phyloP scores from a whole-genome alignment of 2,113 vertebrate species.

The Felis chaus region DNA sequence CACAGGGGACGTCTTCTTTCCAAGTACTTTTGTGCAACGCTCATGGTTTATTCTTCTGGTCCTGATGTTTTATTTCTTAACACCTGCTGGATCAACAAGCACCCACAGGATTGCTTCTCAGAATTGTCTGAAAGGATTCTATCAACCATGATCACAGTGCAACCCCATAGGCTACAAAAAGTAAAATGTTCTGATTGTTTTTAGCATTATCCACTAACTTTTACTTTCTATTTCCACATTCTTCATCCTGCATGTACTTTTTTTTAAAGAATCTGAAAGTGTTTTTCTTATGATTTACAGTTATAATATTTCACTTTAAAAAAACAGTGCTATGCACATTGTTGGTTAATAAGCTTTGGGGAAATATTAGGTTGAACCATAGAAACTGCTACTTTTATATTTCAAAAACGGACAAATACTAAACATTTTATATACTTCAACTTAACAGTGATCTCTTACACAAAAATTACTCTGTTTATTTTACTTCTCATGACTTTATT shows the following conservation, averaged over 20 bases:
- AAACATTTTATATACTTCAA: neutral
- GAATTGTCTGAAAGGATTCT: conserved; percentile 10
- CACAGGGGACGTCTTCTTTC: neutral
- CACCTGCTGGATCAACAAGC: neutral
- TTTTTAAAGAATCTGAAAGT: conserved; percentile 11
- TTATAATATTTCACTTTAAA: neutral
- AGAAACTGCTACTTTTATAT: conserved; percentile 9
- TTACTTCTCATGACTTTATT: neutral
- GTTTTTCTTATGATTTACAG: neutral
- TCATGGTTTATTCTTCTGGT: conserved; percentile 19
- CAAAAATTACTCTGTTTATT: neutral
- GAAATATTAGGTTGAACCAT: neutral
- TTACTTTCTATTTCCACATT: neutral
- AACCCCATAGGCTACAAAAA: neutral
- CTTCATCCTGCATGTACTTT: neutral
- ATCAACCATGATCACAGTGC: neutral
- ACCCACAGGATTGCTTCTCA: neutral
- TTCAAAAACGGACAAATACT: neutral
- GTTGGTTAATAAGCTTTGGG: neutral
- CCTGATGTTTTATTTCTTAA: conserved; percentile 40
- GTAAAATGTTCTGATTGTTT: conserved; percentile 7
- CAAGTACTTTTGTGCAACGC: neutral
- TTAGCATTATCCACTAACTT: neutral
- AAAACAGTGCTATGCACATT: neutral
- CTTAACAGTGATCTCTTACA: neutral